phyloP scores from a whole-genome alignment of 2,797 vertebrate genomes.

The Dendrocincla fuliginosa region DNA sequence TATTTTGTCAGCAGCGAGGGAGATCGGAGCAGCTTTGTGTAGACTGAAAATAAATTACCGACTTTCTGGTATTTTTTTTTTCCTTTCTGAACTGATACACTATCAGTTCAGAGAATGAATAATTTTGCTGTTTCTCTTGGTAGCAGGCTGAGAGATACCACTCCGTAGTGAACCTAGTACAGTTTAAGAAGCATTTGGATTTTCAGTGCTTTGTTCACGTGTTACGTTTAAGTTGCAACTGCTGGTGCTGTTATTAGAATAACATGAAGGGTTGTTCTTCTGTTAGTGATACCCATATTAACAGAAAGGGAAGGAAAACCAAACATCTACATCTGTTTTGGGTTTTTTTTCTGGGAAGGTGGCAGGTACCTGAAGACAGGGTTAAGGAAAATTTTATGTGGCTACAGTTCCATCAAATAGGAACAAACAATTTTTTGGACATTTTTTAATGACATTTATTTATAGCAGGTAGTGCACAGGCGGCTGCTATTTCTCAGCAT shows the following conservation, averaged over 20 bases:
- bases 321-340: conserved; percentile 14
- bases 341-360: conserved; percentile 25
- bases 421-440: conserved; percentile 66
- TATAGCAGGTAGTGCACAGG: conserved; percentile 78
- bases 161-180: conserved; percentile 6
- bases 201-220: conserved; percentile 13
- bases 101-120: conserved; percentile 45
- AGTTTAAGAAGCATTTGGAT: conserved; percentile 40
- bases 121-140: conserved; percentile 47
- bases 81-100: background rate
- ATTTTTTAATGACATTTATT: conserved; percentile 74
- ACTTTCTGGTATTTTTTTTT: background rate
- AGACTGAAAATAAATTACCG: conserved; percentile 29
- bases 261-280: background rate
- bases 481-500: conserved; percentile 74
- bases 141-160: conserved; percentile 1
- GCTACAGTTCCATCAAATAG: conserved; percentile 69
- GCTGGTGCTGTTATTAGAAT: conserved; percentile 34
- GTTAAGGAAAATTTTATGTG: conserved; percentile 61
- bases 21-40: conserved; percentile 23
- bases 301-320: conserved; percentile 31
- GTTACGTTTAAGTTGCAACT: background rate
- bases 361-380: conserved; percentile 30
- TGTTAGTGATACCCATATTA: conserved; percentile 45
- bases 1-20: conserved; percentile 40